Base-by-base conservation (phyloP, 2,888 invertebrate genomes). In the Dusona sp. region DNA sequence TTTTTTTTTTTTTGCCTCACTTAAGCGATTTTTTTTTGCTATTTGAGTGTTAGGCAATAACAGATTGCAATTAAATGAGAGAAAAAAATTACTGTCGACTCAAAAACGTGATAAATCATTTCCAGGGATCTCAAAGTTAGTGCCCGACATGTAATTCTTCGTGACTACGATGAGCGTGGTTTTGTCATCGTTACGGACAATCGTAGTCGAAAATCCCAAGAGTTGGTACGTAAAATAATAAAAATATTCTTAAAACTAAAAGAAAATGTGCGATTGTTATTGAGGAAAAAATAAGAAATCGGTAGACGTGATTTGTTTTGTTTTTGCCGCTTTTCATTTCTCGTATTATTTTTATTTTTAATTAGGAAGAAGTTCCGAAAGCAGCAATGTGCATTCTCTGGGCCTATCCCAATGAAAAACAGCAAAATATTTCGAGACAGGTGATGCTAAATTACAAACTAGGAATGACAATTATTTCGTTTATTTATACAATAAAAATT, bases 111-210 rank as follows among this genome's bases (percentile, higher is more conserved):
- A 54, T 42, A 72, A 68, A 38, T 22, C 19, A 33, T 90, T 91
- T n/a, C 22, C 88, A 95, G 95, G 70, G 92, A 94, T 70, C 92
- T 93, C 2, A 90, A 92, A 89, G 93, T 95, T 2, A 94, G 94
- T 70, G 91, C 94, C 2, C 90, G 95, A 45, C 92, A 92, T 64
- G 88, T 95, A 3, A 88, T 95, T 2, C 89, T 95, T 29, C 92
- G 94, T 29, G 92, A 94, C 65, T 91, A 94, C 51, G 94, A 95
- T 70, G 91, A 94, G 13, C 94, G 94, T 74, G 95, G 95, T 48
- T 95, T 95, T 79, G 92, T 95, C n/a, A 93, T 95, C 81, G 93
- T 94, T 83, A 95, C 95, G 0, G 95, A 95, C 83, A 91, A 89
- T 36, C 92, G 94, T 13, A 95, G 95, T 82, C 92, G 91, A 82